Percentiles rank a stretch among this genome's conserved stretches.
Conservation (phyloP, 1,140 invertebrate species). For the Popillia japonica region DNA sequence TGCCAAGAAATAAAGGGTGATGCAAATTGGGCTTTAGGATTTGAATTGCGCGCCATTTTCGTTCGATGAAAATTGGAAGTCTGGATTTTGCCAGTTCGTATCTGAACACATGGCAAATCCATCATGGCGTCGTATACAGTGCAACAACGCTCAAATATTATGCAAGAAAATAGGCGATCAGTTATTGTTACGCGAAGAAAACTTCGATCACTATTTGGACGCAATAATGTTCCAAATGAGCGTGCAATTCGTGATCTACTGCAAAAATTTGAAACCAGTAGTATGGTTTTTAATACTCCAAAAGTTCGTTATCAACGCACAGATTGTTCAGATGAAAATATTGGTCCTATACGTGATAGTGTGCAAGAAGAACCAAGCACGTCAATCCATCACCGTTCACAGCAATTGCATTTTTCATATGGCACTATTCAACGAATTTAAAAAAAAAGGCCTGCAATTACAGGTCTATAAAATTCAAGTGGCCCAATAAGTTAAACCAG, state of each 20-base stretch:
- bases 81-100: constrained; percentile 1
- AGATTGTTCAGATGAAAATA: constrained; percentile 2
- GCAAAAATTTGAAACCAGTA: not conserved
- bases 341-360: not conserved
- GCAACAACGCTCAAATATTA: not conserved
- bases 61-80: not conserved
- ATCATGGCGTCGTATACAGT: not conserved
- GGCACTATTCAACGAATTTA: constrained; percentile 5
- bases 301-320: not conserved
- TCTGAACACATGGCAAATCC: not conserved
- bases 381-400: too few relatives aligned
- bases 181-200: not conserved
- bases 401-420: constrained; percentile 18
- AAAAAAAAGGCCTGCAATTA: not conserved
- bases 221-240: not conserved
- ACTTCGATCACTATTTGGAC: not conserved
- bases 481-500: not conserved
- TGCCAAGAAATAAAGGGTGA: too few relatives aligned
- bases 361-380: too few relatives aligned
- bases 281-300: not conserved
- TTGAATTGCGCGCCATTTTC: not conserved
- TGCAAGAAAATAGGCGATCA: not conserved
- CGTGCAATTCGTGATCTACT: constrained; percentile 3
- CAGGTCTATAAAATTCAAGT: constrained; percentile 4
- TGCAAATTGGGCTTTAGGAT: not conserved